These are phyloP conservation scores for Palythoa grandis DNA, from an alignment of 92 coral and sea anemone genomes.

Conservation along the genomic window DNA sequence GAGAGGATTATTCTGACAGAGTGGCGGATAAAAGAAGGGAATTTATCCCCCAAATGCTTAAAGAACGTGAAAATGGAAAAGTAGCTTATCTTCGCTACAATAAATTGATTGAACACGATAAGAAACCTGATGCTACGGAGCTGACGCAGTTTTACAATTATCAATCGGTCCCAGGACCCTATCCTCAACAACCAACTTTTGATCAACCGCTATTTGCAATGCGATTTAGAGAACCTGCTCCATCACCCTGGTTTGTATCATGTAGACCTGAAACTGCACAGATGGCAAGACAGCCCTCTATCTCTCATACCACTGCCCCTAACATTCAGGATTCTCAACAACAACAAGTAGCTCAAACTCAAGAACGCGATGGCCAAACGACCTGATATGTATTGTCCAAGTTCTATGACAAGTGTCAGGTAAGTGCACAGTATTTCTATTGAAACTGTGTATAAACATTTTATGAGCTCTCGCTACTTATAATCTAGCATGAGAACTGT, in stretches of 20 bases:
- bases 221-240: not conserved
- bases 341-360: not conserved
- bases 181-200: not conserved
- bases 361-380: not conserved
- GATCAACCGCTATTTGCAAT: not conserved
- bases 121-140: not conserved
- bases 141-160: not conserved
- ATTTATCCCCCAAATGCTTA: constrained; percentile 54
- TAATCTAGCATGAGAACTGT: too few relatives aligned
- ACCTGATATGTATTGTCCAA: too few relatives aligned
- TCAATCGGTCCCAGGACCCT: constrained; percentile 16
- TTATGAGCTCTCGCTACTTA: too few relatives aligned
- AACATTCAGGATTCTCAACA: not conserved
- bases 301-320: not conserved
- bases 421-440: too few relatives aligned
- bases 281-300: not conserved
- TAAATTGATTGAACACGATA: constrained; percentile 46
- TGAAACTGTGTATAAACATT: too few relatives aligned
- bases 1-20: constrained; percentile 61
- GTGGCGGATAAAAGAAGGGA: constrained; percentile 44
- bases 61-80: constrained; percentile 45
- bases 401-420: too few relatives aligned
- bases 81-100: constrained; percentile 51
- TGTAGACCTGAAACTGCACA: not conserved
- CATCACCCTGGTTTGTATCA: not conserved